Evolutionary conservation across 2,797 vertebrate genomes (phyloP), one percentile per base, ranked within the genome.

Genomic region (Diplodus sargus): DNA sequence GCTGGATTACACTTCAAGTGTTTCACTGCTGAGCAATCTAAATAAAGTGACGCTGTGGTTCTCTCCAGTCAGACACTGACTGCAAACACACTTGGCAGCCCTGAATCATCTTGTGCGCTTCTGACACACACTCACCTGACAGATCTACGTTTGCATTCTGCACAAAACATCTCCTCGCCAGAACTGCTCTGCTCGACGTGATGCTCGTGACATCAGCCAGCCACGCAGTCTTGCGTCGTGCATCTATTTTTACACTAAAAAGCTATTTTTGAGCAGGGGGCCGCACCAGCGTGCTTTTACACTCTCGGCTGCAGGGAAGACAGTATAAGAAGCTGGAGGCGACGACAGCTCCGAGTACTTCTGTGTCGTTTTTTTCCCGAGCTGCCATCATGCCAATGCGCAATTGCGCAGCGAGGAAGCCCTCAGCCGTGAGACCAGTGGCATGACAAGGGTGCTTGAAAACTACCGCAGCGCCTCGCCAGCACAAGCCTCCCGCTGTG

Each of bases 401-500:
- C 91, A 93, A 94, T 91, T 94, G 91, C 91, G 91, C 93, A 89
- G 85, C 84, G 57, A 70, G 81, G 78, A 81, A 53, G 30, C 77
- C 72, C 45, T 30, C 66, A 72, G 82, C 79, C 22, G 74, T 61
- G 57, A 70, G 81, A 82, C 49, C 76, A 70, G 43, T 52, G 85
- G 73, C 76, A 87, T 71, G 71, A 69, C 72, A 49, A 43, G 49
- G 70, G 54, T 30, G 73, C 61, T 39, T 61, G 70, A 70, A 75
- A 89, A 86, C 43, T 67, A 87, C 87, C 72, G 85, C 89, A 80
- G 78, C 64, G 81, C 63, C 57, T 66, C 69, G 61, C 62, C 15
- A 51, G 63, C 54, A 51, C 54, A 65, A 53, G n/a, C 30, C 63
- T 74, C 66, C 67, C 20, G 73, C 67, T 60, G 53, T 84, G 79